Percentiles rank a stretch among this genome's conserved stretches.
Conservation (phyloP, 2,888 invertebrate genomes). For the Oscheius sp. region DNA sequence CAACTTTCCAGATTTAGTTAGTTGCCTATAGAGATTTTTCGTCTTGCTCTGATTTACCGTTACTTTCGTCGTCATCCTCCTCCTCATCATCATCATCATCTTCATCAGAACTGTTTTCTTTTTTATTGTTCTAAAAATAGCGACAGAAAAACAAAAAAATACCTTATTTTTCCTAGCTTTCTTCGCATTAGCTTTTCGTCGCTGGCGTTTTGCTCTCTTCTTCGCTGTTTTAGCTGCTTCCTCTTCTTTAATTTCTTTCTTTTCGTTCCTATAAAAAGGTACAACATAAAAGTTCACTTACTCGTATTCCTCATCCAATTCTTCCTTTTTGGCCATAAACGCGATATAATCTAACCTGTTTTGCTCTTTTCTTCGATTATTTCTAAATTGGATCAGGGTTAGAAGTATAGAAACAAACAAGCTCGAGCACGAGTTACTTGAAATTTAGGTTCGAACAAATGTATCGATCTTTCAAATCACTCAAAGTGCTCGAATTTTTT, state of each 20-base stretch:
- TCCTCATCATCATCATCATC: conserved; percentile 26
- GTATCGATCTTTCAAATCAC: too few species aligned
- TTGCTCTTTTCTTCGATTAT: conserved; percentile 92
- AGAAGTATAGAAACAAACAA: too few species aligned
- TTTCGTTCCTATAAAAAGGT: conserved; percentile 28
- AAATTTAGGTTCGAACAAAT: too few species aligned
- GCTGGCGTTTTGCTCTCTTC: conserved; percentile 84
- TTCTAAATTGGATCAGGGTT: too few species aligned
- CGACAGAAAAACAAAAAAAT: too few species aligned
- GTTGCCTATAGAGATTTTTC: not conserved
- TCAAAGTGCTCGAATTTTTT: too few species aligned
- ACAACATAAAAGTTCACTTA: conserved; percentile 75
- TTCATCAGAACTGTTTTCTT: conserved; percentile 30
- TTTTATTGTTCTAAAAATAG: conserved; percentile 19
- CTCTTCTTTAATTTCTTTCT: conserved; percentile 75
- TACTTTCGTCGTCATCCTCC: conserved; percentile 24
- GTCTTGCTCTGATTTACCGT: not conserved
- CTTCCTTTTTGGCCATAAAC: conserved; percentile 86
- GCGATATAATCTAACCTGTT: conserved; percentile 92
- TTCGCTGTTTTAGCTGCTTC: conserved; percentile 76
- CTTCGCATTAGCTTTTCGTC: conserved; percentile 50
- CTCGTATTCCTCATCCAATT: conserved; percentile 84
- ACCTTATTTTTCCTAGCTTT: conserved; percentile 40
- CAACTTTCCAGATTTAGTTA: too few species aligned
- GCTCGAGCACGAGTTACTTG: too few species aligned